Percentiles rank a stretch among this genome's conserved stretches.
phyloP scores from a whole-genome alignment of 2,888 invertebrate species.

The Brachycybe producta region DNA sequence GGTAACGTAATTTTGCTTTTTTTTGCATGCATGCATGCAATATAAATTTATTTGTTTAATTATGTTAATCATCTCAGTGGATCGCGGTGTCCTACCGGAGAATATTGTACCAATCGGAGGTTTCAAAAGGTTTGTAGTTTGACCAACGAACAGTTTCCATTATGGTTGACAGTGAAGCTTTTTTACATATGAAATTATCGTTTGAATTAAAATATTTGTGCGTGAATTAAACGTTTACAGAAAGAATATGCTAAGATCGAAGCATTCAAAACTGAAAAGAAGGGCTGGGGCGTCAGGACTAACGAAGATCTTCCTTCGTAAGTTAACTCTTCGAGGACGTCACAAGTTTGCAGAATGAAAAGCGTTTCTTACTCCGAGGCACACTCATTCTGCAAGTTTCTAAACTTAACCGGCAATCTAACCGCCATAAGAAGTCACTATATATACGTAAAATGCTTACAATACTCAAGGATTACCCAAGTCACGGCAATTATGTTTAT shows the following conservation, averaged over 20 bases:
- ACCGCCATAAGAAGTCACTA: too few species aligned
- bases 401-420: too few species aligned
- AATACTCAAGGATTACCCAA: too few species aligned
- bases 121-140: constrained; percentile 55
- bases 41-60: constrained; percentile 3
- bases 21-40: not conserved
- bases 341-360: too few species aligned
- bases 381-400: not conserved
- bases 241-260: constrained; percentile 69
- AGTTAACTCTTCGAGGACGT: too few species aligned
- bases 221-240: too few species aligned
- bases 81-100: constrained; percentile 71
- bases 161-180: not conserved
- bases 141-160: not conserved
- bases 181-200: not conserved
- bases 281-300: constrained; percentile 86
- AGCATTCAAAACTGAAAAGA: constrained; percentile 66
- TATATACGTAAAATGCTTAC: too few species aligned
- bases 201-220: too few species aligned
- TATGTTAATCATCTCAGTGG: constrained; percentile 51
- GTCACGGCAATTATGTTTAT: too few species aligned
- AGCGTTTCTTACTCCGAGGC: too few species aligned
- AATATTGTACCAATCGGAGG: constrained; percentile 83
- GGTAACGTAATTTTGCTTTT: constrained; percentile 43
- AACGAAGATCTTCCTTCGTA: constrained; percentile 56